phyloP scores from a whole-genome alignment of 2,113 vertebrate species.

The Brachirus orientalis region DNA sequence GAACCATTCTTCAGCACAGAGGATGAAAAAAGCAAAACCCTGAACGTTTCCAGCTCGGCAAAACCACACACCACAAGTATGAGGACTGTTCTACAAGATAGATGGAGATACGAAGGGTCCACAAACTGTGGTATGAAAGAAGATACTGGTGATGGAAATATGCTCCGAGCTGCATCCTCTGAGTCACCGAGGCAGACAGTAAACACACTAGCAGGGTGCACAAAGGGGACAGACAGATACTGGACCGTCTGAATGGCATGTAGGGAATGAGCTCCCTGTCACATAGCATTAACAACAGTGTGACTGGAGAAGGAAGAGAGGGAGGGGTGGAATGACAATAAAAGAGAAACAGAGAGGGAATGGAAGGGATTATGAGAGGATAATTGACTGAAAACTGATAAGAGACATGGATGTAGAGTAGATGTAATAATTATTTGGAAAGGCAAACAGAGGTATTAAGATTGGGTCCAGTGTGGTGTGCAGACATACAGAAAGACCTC shows the following conservation, averaged over 20 bases:
- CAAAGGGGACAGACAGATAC: constrained; percentile 37
- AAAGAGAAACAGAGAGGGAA: constrained; percentile 26
- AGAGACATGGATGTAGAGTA: background rate
- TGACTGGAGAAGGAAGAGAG: constrained; percentile 24
- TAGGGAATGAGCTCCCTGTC: constrained; percentile 60
- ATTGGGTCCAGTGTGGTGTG: constrained; percentile 18
- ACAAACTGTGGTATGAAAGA: constrained; percentile 38
- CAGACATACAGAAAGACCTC: constrained; percentile 33
- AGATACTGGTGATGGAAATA: constrained; percentile 30
- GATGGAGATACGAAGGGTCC: constrained; percentile 13
- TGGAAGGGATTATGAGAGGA: constrained; percentile 28
- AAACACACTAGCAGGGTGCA: constrained; percentile 42
- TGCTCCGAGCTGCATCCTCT: constrained; percentile 36
- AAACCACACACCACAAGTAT: constrained; percentile 24
- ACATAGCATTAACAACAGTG: constrained; percentile 44
- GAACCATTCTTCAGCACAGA: constrained; percentile 7
- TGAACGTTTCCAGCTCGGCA: constrained; percentile 5
- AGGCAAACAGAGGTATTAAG: constrained; percentile 12
- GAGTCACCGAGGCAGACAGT: constrained; percentile 31
- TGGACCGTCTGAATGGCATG: constrained; percentile 54
- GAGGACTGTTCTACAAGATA: constrained; percentile 23
- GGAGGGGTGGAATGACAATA: constrained; percentile 41
- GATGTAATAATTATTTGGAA: constrained; percentile 8
- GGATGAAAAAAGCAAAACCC: constrained; percentile 10
- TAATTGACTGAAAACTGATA: constrained; percentile 39